Conservation (phyloP, 2,797 vertebrate species). For the Pseudotriccus pelzelni region DNA sequence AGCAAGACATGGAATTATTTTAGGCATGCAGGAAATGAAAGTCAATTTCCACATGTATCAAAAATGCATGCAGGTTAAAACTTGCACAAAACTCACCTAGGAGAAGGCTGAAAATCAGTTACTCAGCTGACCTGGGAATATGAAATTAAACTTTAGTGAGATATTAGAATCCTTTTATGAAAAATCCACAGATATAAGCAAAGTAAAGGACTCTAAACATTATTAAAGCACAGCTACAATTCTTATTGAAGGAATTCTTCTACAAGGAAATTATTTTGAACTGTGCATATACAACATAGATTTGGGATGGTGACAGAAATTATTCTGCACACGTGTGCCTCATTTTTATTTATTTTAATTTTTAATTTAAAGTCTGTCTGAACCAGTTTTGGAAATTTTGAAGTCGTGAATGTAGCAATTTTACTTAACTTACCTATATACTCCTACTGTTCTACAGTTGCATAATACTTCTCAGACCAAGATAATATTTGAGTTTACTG, state of each 20-base stretch:
- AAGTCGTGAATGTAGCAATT: neutral
- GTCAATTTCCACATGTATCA: slow-evolving; percentile 51
- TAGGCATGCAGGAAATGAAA: slow-evolving; percentile 43
- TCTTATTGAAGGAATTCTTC: neutral
- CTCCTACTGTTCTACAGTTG: neutral
- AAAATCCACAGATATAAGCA: neutral
- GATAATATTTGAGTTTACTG: neutral
- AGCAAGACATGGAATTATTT: slow-evolving; percentile 37
- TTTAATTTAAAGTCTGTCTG: neutral
- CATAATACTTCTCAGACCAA: neutral
- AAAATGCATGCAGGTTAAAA: slow-evolving; percentile 61
- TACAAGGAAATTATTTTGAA: neutral
- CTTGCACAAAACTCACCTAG: slow-evolving; percentile 20
- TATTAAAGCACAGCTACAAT: neutral
- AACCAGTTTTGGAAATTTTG: neutral
- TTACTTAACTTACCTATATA: neutral
- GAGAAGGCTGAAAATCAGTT: slow-evolving; percentile 6
- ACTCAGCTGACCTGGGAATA: slow-evolving; percentile 12
- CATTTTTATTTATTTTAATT: neutral
- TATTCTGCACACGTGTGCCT: neutral
- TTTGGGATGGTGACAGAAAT: neutral
- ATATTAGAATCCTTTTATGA: neutral
- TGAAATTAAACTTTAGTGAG: slow-evolving; percentile 7
- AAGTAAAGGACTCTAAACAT: neutral
- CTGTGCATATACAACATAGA: neutral